These are phyloP conservation scores for Potorous gilbertii DNA, from an alignment of 2,797 vertebrate genomes.

Conservation along the genomic window DNA sequence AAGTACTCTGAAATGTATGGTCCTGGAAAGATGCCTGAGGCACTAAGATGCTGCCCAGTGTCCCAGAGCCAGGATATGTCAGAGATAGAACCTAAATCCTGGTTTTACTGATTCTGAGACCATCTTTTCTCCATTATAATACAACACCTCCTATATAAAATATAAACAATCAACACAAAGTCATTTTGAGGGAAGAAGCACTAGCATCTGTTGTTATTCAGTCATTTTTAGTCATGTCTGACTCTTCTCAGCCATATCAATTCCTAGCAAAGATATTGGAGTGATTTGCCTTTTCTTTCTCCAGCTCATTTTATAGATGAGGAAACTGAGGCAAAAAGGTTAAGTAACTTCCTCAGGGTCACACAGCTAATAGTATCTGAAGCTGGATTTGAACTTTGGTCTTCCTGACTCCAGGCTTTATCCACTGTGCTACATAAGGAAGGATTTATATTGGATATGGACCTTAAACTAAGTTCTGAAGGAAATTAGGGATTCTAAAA, in stretches of 20 bases:
- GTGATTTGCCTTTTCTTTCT: not conserved
- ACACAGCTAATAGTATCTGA: not conserved
- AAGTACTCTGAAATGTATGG: not conserved
- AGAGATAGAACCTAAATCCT: not conserved
- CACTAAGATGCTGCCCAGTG: not conserved
- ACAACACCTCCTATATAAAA: not conserved
- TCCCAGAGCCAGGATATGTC: not conserved
- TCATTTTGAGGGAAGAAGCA: not conserved
- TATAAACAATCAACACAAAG: not conserved
- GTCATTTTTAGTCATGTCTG: not conserved
- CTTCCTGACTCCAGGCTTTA: not conserved
- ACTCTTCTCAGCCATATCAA: not conserved
- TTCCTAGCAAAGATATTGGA: not conserved
- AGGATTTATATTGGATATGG: not conserved
- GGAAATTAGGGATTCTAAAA: not conserved
- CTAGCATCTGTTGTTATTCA: not conserved
- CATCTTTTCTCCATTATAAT: not conserved
- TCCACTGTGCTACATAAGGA: not conserved
- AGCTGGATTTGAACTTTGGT: not conserved
- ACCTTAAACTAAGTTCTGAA: not conserved
- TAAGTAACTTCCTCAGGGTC: not conserved
- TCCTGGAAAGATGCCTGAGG: not conserved
- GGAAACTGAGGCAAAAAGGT: not conserved
- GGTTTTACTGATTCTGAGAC: not conserved
- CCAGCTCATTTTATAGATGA: not conserved